Evolutionary conservation across 2,113 vertebrate species (phyloP), one percentile per base, ranked within the genome.

Genomic region (Lepus timidus): DNA sequence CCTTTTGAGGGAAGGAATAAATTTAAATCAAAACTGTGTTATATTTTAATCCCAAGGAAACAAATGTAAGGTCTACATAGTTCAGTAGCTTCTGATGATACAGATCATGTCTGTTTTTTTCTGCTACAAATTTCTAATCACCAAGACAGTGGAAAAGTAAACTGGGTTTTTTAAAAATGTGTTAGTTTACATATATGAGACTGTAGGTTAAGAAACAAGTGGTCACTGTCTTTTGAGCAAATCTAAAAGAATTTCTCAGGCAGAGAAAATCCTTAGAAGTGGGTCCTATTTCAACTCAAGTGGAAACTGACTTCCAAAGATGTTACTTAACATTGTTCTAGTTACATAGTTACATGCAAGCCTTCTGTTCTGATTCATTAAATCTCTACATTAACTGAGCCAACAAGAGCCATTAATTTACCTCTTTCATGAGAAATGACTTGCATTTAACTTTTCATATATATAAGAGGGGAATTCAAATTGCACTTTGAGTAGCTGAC

Each of bases 11-110:
- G 10, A 51, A 74, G 19, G n/a, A 68, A 92, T 49, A 76, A 78
- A 85, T 7, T 58, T 49, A 76, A 71, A 92, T 39, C 65, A 65
- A 58, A 70, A 55, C 17, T 51, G 74, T 25, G 16, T 25, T 52
- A 61, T n/a, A 20, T 67, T 36, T 51, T 96, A 62, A 33, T 80
- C 88, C 52, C 52, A 22, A 58, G n/a, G 19, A 93, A 81, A 86
- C 44, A 87, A 79, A 80, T 55, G 87, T 74, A 36, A 88, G 31
- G 17, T 39, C 22, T 51, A n/a, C 4, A 85, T 4, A 71, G 65
- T 70, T 79, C 1, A 49, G 17, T 52, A 64, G 13, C 31, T 74
- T 84, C 29, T 65, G 13, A 90, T 88, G 49, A 81, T 31, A 88
- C 0, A 55, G 25, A 92, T 58, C 27, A 89, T 14, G 39, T 25